Evolutionary conservation across 2,113 vertebrate genomes (phyloP), one percentile per base, ranked within the genome.

Genomic region (Macaca mulatta): DNA sequence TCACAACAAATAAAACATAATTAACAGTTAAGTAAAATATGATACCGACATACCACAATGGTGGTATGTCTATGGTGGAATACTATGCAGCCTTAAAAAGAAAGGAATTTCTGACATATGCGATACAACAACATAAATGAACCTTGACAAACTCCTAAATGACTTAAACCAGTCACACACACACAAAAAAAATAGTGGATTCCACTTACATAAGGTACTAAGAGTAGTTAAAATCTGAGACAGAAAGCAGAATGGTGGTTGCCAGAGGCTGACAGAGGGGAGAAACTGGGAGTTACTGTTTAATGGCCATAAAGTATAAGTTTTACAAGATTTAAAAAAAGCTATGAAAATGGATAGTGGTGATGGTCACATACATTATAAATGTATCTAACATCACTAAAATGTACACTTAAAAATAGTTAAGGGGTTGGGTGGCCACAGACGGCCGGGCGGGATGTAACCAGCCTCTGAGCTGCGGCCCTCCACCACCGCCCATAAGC

Each of bases 401-500:
- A 9, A 38, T 50, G 11, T 78, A 48, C 8, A 32, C 45, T 78
- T 78, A 48, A 78, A 50, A 78, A 78, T 35, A 64, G 61, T 64
- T 64, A 55, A 55, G 52, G 52, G 52, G 52, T 55, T 55, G 52
- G 52, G 52, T 20, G 52, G 18, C 52, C 52, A 55, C 52, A 55
- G 52, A 55, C 6, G 18, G 52, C 52, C 6, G 2, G 17, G 6
- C 6, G 52, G 18, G 52, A 7, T 55, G 52, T 20, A 55, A 55
- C 52, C 52, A 6, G 52, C 52, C 52, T 18, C 52, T 55, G 52
- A 55, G 52, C 52, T 55, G 18, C 6, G 18, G 18, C 18, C 52
- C 52, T 55, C 52, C 52, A 18, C 52, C 18, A 6, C 52, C 18
- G 6, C 52, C 98, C 3, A 93, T 77, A 7, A 98, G 88, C 72